Evolutionary conservation across 2,888 invertebrate genomes (phyloP), one percentile per base, ranked within the genome.

Genomic region (Aphodius granarius): DNA sequence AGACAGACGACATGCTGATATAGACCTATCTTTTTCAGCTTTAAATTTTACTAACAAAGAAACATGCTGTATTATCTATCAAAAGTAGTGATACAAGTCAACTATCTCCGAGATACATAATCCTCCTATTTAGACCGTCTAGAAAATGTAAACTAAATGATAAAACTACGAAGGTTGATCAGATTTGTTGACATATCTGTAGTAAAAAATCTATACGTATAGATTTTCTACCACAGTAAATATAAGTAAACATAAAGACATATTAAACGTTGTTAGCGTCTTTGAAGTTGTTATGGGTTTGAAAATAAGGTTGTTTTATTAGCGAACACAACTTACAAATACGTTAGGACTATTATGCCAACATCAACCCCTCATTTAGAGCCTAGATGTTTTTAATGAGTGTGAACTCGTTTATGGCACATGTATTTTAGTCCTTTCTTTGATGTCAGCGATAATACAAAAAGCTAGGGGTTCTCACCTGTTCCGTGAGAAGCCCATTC

Each of bases 401-500:
- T 43, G 13, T 43, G 43, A 6, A 43, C 43, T 9, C 43, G 43
- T 43, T 43, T 43, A 43, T 13, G 43, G 43, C 13, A 43, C 43
- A 43, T 13, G 9, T 43, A 43, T 13, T 43, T 43, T 6, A 43
- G 43, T 43, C 9, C 43, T 43, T 43, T 43, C 43, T 43, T 43
- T 43, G 43, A 43, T 3, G 43, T 13, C 13, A 43, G 13, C 43
- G 43, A 43, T 43, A 43, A 43, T 43, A 43, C 76, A 85, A 43
- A 43, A 9, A 13, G 9, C 43, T 9, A 13, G 43, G 13, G 13
- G 13, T 43, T 43, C 88, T 87, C 89, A 97, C 97, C 92, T 97
- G 96, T 89, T 97, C 97, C 77, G 97, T 97, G 77, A 97, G 93
- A 84, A 97, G 92, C 82, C 97, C 97, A 88, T 97, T 96, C 76